Evolutionary conservation across 2,888 invertebrate genomes (phyloP), one percentile per base, ranked within the genome.

Genomic region (Marronus borbonicus): DNA sequence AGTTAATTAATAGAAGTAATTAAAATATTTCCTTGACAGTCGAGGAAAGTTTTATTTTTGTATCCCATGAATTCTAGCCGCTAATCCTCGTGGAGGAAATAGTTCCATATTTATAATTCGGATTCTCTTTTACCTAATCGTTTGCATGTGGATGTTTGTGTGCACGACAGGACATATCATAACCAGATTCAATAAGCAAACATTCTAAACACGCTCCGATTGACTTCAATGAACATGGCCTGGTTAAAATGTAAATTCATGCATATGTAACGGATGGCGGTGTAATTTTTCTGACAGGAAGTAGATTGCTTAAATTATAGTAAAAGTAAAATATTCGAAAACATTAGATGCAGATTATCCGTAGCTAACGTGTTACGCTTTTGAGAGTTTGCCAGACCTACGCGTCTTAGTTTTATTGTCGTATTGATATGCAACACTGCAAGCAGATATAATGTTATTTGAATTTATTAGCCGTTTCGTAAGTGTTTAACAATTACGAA

Each of bases 101-200:
- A 24, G 24, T 1, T 28, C 31, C 5, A 62, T 62, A 14, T 62
- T 62, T 62, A n/a, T 14, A 55, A 20, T 10, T 44, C 28, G 39
- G 39, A 44, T 39, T 20, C 14, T 14, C 28, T 74, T 74, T 49
- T 44, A 74, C 72, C 72, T 72, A 58, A 20, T 20, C 39, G 24
- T 17, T 10, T 24, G 14, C 28, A 7, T 39, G 36, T 8, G 39
- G 20, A 77, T 50, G 39, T 64, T 78, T 81, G 80, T 55, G 58
- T 52, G 24, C 64, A 70, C 80, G 82, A 80, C 82, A 80, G 79
- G 80, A 58, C 80, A 80, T 44, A 74, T 81, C 81, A 81, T 69
- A 60, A 76, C 72, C 81, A 81, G 82, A 81, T 80, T 80, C 77
- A 79, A 81, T 81, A 80, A 81, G 81, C 80, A 80, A 80, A 81